Evolutionary conservation across 2,888 invertebrate species (phyloP), one percentile per base, ranked within the genome.

Genomic region (Drosophila putrida): DNA sequence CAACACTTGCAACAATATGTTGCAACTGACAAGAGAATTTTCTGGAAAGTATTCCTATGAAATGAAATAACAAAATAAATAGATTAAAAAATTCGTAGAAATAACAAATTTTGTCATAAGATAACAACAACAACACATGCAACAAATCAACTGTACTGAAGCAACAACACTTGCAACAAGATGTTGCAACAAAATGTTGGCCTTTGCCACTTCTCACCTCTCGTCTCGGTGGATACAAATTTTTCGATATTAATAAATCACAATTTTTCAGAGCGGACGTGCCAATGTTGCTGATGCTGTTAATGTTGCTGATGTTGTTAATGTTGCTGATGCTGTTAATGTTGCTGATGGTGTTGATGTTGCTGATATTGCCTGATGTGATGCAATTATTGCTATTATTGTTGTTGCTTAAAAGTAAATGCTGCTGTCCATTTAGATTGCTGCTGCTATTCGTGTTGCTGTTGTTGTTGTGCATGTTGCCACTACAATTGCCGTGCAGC

Each of bases 231-330:
- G 91, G 91, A 88, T 92, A 91, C 86, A 92, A 84, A 90, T 92
- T 92, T 89, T 92, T 93, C 71, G 93, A 88, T 91, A 92, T 89
- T 80, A 90, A 86, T 82, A 91, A 88, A 92, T 91, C 92, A 90
- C 91, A 92, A 91, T 91, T 92, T 89, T 89, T 91, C 78, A 89
- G 90, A 84, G 83, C 66, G 69, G 75, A 70, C 63, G 71, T 66
- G 36, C 72, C 73, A 39, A 67, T 76, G 68, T 70, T 72, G 64
- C 60, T 75, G 6, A 49, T 64, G 60, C 50, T 59, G 35, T 46
- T 39, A 8, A 58, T 58, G 63, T 46, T 60, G 71, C 39, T 65
- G 36, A 39, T 55, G 50, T n/a, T 65, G 31, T 69, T 71, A 35
- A 66, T 75, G 67, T 69, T 71, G 62, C 59, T 72, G 1, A 46